Conservation (phyloP, 2,113 vertebrate species). For the Ochotona curzoniae region DNA sequence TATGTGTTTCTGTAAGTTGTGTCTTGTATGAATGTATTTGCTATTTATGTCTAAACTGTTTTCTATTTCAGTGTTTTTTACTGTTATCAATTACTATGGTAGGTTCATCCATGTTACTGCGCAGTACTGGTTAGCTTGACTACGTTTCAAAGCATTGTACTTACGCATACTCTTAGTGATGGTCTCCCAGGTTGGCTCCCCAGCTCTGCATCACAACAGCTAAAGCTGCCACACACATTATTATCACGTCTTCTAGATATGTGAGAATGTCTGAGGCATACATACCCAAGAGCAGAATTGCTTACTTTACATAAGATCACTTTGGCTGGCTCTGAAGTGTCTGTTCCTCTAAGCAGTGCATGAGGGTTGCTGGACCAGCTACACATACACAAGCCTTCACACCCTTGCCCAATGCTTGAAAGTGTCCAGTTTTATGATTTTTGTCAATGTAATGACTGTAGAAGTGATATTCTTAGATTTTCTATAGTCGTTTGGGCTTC, state of each 20-base stretch:
- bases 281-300: background rate
- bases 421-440: background rate
- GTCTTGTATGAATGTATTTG: background rate
- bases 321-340: background rate
- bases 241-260: background rate
- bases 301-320: background rate
- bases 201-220: background rate
- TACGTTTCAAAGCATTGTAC: background rate
- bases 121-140: background rate
- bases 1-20: background rate
- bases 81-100: background rate
- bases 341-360: background rate
- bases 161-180: background rate
- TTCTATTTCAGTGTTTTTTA: slow-evolving; percentile 28
- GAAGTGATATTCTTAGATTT: background rate
- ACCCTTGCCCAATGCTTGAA: background rate
- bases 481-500: background rate
- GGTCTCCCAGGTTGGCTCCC: background rate
- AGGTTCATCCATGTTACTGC: background rate
- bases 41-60: background rate
- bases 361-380: background rate
- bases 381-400: background rate
- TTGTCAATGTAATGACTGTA: background rate
- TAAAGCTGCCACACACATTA: background rate
- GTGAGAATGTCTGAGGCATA: background rate